phyloP scores from a whole-genome alignment of 92 coral and sea anemone genomes.

The Anthopleura xanthogrammica region DNA sequence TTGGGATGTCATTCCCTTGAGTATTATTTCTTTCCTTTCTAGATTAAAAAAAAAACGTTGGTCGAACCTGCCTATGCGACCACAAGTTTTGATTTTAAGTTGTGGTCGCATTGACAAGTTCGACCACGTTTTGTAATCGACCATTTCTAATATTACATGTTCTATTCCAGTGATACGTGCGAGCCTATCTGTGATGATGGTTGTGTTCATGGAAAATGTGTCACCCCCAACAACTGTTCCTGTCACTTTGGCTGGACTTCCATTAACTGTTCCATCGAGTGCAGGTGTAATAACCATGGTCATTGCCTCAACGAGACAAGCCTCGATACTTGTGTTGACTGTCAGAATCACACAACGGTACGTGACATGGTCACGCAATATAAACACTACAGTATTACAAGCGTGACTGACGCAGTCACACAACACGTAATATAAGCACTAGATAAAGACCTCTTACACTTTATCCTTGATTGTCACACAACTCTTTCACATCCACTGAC shows the following conservation, averaged over 20 bases:
- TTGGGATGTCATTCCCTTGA: no score
- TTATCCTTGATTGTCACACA: no score
- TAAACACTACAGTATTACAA: no score
- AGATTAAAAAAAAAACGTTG: no score
- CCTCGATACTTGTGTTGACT: constrained; percentile 65
- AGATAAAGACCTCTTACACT: no score
- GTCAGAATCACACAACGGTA: constrained; percentile 84
- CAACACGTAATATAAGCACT: no score
- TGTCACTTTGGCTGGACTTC: constrained; percentile 94
- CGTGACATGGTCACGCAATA: background rate
- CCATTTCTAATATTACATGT: background rate
- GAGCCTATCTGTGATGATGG: constrained; percentile 81
- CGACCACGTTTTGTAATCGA: background rate
- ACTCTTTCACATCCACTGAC: no score
- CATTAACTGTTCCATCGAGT: constrained; percentile 66
- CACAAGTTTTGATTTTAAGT: no score
- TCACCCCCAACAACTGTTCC: constrained; percentile 66
- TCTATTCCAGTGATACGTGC: constrained; percentile 47
- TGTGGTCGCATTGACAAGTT: no score
- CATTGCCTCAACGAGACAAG: constrained; percentile 75
- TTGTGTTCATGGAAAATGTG: constrained; percentile 81
- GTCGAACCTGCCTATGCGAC: no score
- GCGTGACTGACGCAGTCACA: no score
- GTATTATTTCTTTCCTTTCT: no score
- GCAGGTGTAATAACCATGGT: constrained; percentile 82